Evolutionary conservation across 2,797 vertebrate species (phyloP).

Genomic region (Acanthiza pusilla): DNA sequence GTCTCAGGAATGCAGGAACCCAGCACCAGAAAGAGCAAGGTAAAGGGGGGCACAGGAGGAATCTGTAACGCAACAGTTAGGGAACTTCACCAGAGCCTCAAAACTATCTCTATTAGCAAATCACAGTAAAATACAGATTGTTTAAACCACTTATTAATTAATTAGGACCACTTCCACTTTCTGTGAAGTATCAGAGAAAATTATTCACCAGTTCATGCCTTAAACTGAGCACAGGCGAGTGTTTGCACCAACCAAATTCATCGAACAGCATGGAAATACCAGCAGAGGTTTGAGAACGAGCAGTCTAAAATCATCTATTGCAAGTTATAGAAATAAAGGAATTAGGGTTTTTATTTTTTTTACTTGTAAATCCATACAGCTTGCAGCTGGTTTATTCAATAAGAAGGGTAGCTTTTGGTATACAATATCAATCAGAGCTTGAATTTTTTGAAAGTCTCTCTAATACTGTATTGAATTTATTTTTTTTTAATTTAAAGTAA

Average conservation of each 20-base stretch:
- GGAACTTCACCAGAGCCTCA: not conserved
- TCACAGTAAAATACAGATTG: not conserved
- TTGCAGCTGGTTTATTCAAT: not conserved
- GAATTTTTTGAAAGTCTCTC: not conserved
- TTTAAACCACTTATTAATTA: not conserved
- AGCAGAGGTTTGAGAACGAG: not conserved
- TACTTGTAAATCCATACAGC: not conserved
- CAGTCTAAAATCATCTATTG: not conserved
- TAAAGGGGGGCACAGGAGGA: rapidly evolving
- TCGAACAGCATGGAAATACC: not conserved
- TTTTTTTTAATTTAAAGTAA: not conserved
- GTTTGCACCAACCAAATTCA: not conserved
- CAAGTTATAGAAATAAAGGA: not conserved
- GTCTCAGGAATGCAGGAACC: not conserved
- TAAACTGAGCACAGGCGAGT: not conserved
- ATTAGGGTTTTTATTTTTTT: not conserved
- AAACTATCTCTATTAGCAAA: rapidly evolving
- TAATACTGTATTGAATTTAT: not conserved
- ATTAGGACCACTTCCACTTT: not conserved
- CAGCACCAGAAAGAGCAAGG: not conserved
- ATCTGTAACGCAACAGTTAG: not conserved
- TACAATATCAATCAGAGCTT: not conserved
- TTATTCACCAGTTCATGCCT: not conserved
- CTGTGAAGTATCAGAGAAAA: not conserved
- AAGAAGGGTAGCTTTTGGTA: not conserved